Evolutionary conservation across 2,113 vertebrate genomes (phyloP).

Genomic region (Ariopsis seemanni): DNA sequence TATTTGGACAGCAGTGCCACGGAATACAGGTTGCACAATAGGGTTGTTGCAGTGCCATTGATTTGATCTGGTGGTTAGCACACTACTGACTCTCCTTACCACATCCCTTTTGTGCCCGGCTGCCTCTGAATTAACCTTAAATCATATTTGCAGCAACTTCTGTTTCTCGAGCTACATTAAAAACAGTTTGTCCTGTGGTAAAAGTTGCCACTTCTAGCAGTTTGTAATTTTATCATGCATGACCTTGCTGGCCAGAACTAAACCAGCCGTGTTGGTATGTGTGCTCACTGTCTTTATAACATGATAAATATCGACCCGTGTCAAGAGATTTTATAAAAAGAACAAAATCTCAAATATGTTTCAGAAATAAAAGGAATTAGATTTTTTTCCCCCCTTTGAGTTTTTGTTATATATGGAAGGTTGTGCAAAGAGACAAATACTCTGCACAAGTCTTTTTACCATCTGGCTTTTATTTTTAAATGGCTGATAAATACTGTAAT

Average conservation of each 20-base stretch:
- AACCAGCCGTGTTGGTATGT: not conserved
- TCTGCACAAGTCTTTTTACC: not conserved
- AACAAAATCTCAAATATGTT: not conserved
- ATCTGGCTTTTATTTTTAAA: not conserved
- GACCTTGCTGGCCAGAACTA: not conserved
- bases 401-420: not conserved
- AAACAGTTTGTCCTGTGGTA: not conserved
- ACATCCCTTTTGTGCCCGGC: too few relatives aligned
- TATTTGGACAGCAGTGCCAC: constrained; percentile 47
- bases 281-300: not conserved
- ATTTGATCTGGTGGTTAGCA: not conserved
- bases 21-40: not conserved
- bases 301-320: not conserved
- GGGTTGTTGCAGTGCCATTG: not conserved
- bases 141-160: not conserved
- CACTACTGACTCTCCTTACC: not conserved
- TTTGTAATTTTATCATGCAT: not conserved
- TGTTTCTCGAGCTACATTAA: not conserved
- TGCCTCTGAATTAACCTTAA: not conserved
- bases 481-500: not conserved
- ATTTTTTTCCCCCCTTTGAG: not conserved
- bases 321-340: not conserved
- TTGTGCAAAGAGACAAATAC: not conserved
- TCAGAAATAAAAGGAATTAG: not conserved
- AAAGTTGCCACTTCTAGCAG: not conserved